Conservation (phyloP, 2,797 vertebrate species). For the Tokudaia tokunoshimensis region DNA sequence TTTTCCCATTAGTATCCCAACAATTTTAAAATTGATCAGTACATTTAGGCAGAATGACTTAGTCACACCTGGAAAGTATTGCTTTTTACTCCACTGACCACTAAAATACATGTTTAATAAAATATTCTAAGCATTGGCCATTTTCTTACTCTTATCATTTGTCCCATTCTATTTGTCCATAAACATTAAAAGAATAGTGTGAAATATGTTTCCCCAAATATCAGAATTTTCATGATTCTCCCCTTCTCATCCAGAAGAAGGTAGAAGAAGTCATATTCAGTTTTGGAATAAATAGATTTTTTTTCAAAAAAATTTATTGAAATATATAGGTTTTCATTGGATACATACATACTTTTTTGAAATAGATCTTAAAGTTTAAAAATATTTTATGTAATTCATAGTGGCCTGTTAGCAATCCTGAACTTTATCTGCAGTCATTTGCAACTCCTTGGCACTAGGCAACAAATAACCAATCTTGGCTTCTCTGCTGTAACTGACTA, state of each 20-base stretch:
- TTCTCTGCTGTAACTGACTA: not conserved
- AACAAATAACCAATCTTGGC: not conserved
- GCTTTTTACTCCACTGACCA: not conserved
- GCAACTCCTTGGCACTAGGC: not conserved
- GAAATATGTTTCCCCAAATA: not conserved
- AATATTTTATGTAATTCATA: not conserved
- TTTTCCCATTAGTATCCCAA: not conserved
- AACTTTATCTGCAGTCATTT: not conserved
- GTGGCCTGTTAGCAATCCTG: too few species aligned
- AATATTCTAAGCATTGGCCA: not conserved
- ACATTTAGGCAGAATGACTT: not conserved
- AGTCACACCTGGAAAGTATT: not conserved
- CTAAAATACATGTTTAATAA: not conserved
- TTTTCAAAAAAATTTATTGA: not conserved
- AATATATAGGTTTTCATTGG: not conserved
- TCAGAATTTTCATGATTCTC: not conserved
- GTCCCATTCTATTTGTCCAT: not conserved
- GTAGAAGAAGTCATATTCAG: not conserved
- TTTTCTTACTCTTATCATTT: not conserved
- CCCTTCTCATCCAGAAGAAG: not conserved
- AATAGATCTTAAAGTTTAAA: not conserved
- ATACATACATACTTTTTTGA: not conserved
- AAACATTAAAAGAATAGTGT: not conserved
- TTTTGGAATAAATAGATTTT: not conserved
- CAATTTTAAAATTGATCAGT: not conserved